These are phyloP conservation scores for Nasalis larvatus DNA, from an alignment of 2,113 vertebrate species.

Conservation along the genomic window DNA sequence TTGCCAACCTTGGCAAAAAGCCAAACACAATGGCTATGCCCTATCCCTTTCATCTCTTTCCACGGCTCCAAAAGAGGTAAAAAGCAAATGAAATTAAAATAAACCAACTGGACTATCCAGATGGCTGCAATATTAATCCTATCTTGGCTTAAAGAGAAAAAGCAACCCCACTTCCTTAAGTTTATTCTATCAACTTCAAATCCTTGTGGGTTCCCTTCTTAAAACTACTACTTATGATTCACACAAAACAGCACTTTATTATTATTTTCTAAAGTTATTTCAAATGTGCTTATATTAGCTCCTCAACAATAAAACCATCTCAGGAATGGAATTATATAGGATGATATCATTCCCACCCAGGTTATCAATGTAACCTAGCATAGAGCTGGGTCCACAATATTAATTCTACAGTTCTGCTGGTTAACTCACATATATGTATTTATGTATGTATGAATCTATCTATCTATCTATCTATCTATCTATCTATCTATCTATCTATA, in stretches of 20 bases:
- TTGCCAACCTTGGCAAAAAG: neutral
- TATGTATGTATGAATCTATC: neutral
- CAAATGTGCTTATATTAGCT: conserved; percentile 12
- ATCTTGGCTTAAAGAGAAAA: neutral
- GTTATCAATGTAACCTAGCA: neutral
- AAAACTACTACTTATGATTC: conserved; percentile 5
- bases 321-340: neutral
- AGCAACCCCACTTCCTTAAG: neutral
- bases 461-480: neutral
- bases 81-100: conserved; percentile 33
- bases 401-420: neutral
- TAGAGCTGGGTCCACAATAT: neutral
- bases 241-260: neutral
- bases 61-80: neutral
- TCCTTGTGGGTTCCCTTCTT: neutral
- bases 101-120: conserved; percentile 24
- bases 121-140: neutral
- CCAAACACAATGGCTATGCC: neutral
- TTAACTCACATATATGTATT: neutral
- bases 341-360: neutral
- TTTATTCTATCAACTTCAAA: conserved; percentile 13
- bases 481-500: too few relatives aligned
- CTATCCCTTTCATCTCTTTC: neutral
- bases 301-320: neutral
- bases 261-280: conserved; percentile 39